These are phyloP conservation scores for Agrypnus murinus DNA, from an alignment of 2,888 invertebrate genomes.

Conservation along the genomic window DNA sequence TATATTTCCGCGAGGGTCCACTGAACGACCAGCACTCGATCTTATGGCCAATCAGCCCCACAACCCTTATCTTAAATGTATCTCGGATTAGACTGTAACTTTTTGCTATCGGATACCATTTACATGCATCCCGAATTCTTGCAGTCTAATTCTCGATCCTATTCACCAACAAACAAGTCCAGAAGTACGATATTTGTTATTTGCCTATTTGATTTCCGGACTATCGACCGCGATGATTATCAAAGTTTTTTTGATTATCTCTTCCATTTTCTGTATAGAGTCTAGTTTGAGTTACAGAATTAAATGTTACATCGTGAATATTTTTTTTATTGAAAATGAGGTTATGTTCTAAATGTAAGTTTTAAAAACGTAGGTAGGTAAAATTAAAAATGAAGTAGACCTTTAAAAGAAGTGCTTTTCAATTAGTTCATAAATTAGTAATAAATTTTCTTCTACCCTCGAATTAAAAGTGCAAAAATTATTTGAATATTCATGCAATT, in stretches of 20 bases:
- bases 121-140: conserved; percentile 53
- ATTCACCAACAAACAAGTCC: conserved; percentile 67
- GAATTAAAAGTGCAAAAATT: conserved; percentile 51
- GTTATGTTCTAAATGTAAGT: too few relatives aligned
- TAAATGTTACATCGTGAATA: too few relatives aligned
- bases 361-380: too few relatives aligned
- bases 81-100: conserved; percentile 57
- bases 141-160: conserved; percentile 62
- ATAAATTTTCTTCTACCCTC: conserved; percentile 51
- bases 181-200: conserved; percentile 69
- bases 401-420: conserved; percentile 48
- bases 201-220: conserved; percentile 64
- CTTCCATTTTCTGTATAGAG: too few relatives aligned
- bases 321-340: too few relatives aligned
- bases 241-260: too few relatives aligned
- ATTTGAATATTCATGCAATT: conserved; percentile 53
- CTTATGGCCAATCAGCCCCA: conserved; percentile 65
- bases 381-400: background rate
- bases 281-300: too few relatives aligned
- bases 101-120: conserved; percentile 49
- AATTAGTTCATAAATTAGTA: conserved; percentile 54
- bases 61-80: conserved; percentile 64
- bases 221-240: conserved; percentile 55
- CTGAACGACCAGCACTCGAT: conserved; percentile 67
- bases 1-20: conserved; percentile 66